Base-by-base conservation (phyloP, 2,113 vertebrate species). In the Aptenodytes patagonicus region DNA sequence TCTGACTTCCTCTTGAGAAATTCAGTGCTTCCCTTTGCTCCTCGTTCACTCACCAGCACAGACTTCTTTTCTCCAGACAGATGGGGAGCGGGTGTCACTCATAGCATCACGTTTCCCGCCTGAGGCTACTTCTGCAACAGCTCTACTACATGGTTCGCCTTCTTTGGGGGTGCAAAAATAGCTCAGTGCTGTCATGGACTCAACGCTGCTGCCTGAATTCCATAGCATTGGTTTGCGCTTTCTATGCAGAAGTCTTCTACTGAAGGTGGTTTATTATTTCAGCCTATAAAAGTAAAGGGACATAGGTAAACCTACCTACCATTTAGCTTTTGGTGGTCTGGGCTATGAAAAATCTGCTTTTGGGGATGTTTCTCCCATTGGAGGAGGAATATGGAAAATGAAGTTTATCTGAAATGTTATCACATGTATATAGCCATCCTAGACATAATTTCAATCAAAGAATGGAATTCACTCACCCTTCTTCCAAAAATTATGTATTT, bases 141-240 rank as follows among this genome's bases (percentile, higher is more conserved):
- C 34, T 60, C 44, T 89, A 16, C 44, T 1, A 0, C 15, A 31
- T 17, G 1, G 0, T 60, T 83, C 0, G 0, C 34, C 40, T 78
- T 89, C 42, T 54, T 78, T 38, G 1, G 21, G 36, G 20, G 16
- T 40, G 19, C 11, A 75, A 81, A 89, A 77, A 38, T 42, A 24
- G 2, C 51, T 68, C 54, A n/a, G 8, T 36, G 12, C 11, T 55
- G 18, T 69, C 2, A 1, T 32, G 54, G n/a, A 42, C 34, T 57
- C 14, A 2, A 14, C 29, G 47, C 47, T 77, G 32, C 25, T 14
- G 3, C 17, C 15, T 47, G 64, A 81, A 65, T 77, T 13, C 26
- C 47, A 16, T 8, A 75, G 28, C 32, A 47, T 1, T 12, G 6
- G 12, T 69, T 65, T n/a, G 24, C 2, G 0, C 4, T 73, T 4